phyloP scores from a whole-genome alignment of 2,888 invertebrate genomes.

The Zaprionus bogoriensis region DNA sequence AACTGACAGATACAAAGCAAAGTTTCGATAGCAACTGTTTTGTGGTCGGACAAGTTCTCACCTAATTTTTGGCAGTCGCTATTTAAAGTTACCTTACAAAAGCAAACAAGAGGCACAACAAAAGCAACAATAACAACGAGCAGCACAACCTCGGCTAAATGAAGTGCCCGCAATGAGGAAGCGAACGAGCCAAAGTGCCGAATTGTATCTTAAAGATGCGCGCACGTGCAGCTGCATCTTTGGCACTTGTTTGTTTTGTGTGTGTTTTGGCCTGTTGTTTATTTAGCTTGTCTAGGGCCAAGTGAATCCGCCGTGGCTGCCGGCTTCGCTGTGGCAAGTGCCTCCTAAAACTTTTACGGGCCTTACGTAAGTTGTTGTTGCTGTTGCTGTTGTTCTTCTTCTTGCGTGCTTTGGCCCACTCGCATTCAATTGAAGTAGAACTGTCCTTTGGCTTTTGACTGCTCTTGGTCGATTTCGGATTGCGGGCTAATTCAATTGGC shows the following conservation, averaged over 20 bases:
- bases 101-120: slow-evolving; percentile 29
- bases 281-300: slow-evolving; percentile 51
- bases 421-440: slow-evolving; percentile 6
- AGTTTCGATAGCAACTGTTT: slow-evolving; percentile 25
- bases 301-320: slow-evolving; percentile 20
- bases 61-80: slow-evolving; percentile 66
- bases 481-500: slow-evolving; percentile 60
- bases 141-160: slow-evolving; percentile 22
- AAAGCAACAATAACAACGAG: slow-evolving; percentile 12
- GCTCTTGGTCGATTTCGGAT: slow-evolving; percentile 28
- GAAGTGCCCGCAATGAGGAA: slow-evolving; percentile 67
- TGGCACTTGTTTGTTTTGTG: slow-evolving; percentile 45
- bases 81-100: slow-evolving; percentile 55
- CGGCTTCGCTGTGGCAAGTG: slow-evolving; percentile 46
- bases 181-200: slow-evolving; percentile 35
- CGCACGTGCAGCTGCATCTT: slow-evolving; percentile 51
- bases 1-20: slow-evolving; percentile 63
- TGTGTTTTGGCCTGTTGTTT: slow-evolving; percentile 43
- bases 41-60: slow-evolving; percentile 55
- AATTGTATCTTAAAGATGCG: slow-evolving; percentile 59
- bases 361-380: slow-evolving; percentile 50
- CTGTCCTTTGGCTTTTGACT: slow-evolving; percentile 32
- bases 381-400: neutral
- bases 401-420: neutral
- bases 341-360: slow-evolving; percentile 58